Evolutionary conservation across 2,797 vertebrate species (phyloP), one percentile per base, ranked within the genome.

Genomic region (Epinephelus malabaricus): DNA sequence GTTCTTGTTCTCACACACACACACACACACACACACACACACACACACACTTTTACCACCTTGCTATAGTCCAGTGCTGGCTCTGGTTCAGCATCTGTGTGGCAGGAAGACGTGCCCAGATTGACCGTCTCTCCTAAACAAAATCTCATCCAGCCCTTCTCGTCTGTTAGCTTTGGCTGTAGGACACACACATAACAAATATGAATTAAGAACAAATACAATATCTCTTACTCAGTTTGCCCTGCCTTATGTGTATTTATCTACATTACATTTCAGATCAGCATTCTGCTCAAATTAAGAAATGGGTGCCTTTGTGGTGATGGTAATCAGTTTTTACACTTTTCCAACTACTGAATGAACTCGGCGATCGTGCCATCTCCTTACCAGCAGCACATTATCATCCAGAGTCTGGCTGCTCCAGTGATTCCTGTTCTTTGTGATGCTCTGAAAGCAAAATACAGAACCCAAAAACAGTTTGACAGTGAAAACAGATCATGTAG

Each of bases 361-460:
- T 45, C 1, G 25, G 18, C 0, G 0, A 18, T 21, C 21, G 2
- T 2, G 30, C 6, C 9, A 17, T 40, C 55, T 50, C n/a, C 97
- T 95, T 85, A 98, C 98, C 96, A 99, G 96, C 27, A 93, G 84
- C 51, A 99, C 97, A 3, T 99, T 99, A 88, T 96, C 96, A 67
- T 99, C 98, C 90, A 99, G 94, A 67, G 95, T 94, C 38, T 97
- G 97, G 73, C 93, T 94, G 84, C 91, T 96, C 98, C 98, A 99
- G 90, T 97, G 97, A 75, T 81, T 94, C 80, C 97, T 96, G 90
- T 97, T 96, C 87, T 95, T 99, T 89, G 96, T 93, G 82, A 99
- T 95, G 86, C 93, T 98, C 98, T 99, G 88, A 59, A 92, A 85
- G 50, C 51, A 83, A 78, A 79, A 82, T 1, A 1, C 34, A 79